These are phyloP conservation scores for Bufo bufo DNA, from an alignment of 2,113 vertebrate genomes.

Conservation along the genomic window DNA sequence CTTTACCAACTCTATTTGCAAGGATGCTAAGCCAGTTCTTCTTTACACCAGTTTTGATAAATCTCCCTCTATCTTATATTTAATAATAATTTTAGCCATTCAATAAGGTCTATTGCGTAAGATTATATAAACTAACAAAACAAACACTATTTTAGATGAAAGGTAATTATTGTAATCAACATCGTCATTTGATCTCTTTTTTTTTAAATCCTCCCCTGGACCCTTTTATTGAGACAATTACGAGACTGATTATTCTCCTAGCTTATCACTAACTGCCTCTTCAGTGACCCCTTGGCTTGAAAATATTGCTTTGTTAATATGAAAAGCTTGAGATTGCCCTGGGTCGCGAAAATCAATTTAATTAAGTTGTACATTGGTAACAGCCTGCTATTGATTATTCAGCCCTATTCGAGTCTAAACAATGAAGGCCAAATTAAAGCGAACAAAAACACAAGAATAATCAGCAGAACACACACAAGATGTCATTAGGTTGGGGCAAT, in stretches of 20 bases:
- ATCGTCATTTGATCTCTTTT: background rate
- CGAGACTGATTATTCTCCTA: background rate
- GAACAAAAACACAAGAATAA: conserved; percentile 5
- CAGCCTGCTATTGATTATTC: conserved; percentile 36
- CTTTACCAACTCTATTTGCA: background rate
- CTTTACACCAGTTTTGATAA: background rate
- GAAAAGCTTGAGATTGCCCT: conserved; percentile 7
- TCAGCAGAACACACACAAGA: background rate
- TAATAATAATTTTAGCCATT: background rate
- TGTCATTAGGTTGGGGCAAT: background rate
- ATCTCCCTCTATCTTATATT: too few relatives aligned
- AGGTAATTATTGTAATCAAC: background rate
- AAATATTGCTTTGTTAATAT: conserved; percentile 47
- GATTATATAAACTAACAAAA: background rate
- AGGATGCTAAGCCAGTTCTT: background rate
- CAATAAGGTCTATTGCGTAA: background rate
- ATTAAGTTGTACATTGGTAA: conserved; percentile 51
- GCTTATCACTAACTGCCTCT: background rate
- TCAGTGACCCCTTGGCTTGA: background rate
- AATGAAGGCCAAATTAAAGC: conserved; percentile 21
- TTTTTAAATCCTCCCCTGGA: background rate
- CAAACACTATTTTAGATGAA: background rate
- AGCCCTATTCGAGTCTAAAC: background rate
- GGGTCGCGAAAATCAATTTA: conserved; percentile 43
- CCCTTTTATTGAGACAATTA: background rate